Evolutionary conservation across 2,113 vertebrate genomes (phyloP).

Genomic region (Lathamus discolor): DNA sequence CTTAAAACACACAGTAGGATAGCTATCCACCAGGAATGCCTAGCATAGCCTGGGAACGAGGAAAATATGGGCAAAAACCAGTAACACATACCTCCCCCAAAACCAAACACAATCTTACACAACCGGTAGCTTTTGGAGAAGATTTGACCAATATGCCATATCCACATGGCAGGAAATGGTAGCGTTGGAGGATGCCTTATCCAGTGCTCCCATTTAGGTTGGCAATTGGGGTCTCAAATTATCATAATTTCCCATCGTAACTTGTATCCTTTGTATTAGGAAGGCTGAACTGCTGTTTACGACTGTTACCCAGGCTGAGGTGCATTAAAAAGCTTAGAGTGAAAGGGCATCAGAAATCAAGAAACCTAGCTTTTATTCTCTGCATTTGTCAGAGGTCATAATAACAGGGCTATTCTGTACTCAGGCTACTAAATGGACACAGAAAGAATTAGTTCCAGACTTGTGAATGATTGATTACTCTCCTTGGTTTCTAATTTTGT

Average conservation of each 20-base stretch:
- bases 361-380: neutral
- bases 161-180: neutral
- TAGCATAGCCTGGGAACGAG: neutral
- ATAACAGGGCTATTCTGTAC: neutral
- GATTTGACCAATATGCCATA: neutral
- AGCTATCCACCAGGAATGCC: neutral
- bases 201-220: neutral
- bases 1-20: neutral
- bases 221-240: neutral
- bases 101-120: neutral
- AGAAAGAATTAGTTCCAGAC: neutral
- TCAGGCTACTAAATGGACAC: neutral
- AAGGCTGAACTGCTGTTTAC: neutral
- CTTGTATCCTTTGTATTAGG: neutral
- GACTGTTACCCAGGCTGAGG: neutral
- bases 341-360: neutral
- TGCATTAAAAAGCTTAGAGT: neutral
- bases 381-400: neutral
- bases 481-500: conserved; percentile 20
- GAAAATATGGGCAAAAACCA: neutral
- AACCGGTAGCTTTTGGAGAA: neutral
- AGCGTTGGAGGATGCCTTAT: neutral
- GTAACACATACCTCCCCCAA: neutral
- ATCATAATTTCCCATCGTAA: neutral
- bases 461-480: neutral